A percentile compares a stretch with the other conserved stretches of the same genome.
Conservation (phyloP, 1,140 invertebrate genomes). For the Temnothorax curvispinosus region DNA sequence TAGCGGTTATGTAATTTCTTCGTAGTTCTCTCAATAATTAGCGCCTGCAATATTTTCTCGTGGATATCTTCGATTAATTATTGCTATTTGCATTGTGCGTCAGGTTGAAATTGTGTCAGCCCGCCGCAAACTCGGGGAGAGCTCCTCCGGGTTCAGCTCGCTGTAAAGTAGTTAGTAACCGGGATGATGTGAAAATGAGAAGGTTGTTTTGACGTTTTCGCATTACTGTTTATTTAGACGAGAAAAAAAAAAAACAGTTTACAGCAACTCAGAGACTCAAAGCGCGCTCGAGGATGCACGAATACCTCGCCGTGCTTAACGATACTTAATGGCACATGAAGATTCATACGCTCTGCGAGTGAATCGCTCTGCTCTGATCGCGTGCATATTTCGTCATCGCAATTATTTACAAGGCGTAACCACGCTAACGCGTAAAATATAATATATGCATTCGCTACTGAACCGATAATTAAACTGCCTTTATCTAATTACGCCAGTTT, state of each 20-base stretch:
- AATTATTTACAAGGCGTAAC: background rate
- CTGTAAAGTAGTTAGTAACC: slow-evolving; percentile 12
- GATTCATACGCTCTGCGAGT: slow-evolving; percentile 51
- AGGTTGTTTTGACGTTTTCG: slow-evolving; percentile 36
- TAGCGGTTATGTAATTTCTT: background rate
- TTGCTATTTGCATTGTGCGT: background rate
- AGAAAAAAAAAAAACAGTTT: slow-evolving; percentile 58
- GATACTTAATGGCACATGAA: slow-evolving; percentile 60
- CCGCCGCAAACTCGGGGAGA: background rate
- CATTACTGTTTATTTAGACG: slow-evolving; percentile 70
- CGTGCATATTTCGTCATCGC: background rate
- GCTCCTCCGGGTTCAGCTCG: background rate
- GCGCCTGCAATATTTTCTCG: slow-evolving; percentile 14
- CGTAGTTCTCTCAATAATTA: background rate
- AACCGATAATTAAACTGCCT: slow-evolving; percentile 4
- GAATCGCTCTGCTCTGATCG: slow-evolving; percentile 20
- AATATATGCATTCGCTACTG: background rate
- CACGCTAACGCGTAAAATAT: background rate
- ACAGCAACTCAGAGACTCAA: slow-evolving; percentile 59
- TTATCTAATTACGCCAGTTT: background rate
- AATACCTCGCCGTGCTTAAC: slow-evolving; percentile 25
- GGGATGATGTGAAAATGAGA: slow-evolving; percentile 52
- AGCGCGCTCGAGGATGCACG: slow-evolving; percentile 33
- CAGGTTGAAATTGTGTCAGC: background rate
- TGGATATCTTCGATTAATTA: background rate